Evolutionary conservation across 2,888 invertebrate species (phyloP).

Genomic region (Ceramica pisi): DNA sequence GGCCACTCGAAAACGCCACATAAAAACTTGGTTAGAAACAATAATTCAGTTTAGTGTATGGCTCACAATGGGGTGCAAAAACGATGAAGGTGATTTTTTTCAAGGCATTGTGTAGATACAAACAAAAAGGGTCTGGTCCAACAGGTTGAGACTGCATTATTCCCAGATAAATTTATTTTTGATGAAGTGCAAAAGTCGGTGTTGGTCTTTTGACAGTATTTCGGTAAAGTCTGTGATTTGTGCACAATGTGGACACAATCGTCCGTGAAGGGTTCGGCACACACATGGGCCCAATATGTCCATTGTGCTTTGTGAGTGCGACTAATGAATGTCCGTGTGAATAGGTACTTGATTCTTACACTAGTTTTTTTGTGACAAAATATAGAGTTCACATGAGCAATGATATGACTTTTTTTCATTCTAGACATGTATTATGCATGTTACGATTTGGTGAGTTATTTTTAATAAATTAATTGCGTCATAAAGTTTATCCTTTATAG

Average conservation of each 20-base stretch:
- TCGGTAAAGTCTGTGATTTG: slow-evolving; percentile 81
- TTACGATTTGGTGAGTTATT: slow-evolving; percentile 1
- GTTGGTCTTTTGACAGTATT: slow-evolving; percentile 82
- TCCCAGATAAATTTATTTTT: slow-evolving; percentile 87
- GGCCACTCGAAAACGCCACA: slow-evolving; percentile 78
- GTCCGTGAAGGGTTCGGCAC: slow-evolving; percentile 84
- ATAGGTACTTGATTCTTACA: slow-evolving; percentile 70
- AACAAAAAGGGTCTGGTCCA: slow-evolving; percentile 76
- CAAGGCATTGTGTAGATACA: slow-evolving; percentile 69
- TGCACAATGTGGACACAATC: slow-evolving; percentile 81
- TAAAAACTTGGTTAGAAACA: slow-evolving; percentile 83
- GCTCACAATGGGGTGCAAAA: slow-evolving; percentile 78
- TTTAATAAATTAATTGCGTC: slow-evolving; percentile 7
- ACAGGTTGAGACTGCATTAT: slow-evolving; percentile 85
- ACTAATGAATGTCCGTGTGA: slow-evolving; percentile 83
- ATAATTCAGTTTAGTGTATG: slow-evolving; percentile 82
- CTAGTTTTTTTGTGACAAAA: slow-evolving; percentile 62
- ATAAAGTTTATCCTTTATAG: slow-evolving; percentile 6
- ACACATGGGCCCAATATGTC: slow-evolving; percentile 88
- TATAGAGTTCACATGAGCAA: slow-evolving; percentile 59
- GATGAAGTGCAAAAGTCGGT: slow-evolving; percentile 90
- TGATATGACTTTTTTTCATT: slow-evolving; percentile 54
- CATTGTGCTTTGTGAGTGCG: slow-evolving; percentile 80
- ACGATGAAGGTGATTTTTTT: slow-evolving; percentile 74
- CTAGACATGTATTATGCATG: background rate